Conservation (phyloP, 2,888 invertebrate genomes). For the Gryllus longicercus region DNA sequence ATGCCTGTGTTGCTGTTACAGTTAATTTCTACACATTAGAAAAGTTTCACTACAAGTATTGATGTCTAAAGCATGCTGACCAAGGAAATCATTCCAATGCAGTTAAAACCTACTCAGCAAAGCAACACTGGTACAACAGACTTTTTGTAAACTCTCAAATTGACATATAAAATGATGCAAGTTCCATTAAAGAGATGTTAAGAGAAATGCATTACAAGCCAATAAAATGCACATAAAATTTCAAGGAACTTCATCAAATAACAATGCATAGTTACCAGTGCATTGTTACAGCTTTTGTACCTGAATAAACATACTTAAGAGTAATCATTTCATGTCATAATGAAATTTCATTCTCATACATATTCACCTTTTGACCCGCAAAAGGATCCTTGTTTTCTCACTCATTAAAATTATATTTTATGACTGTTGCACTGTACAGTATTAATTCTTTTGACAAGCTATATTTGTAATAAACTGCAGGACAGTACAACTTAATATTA, state of each 20-base stretch:
- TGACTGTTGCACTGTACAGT: not conserved
- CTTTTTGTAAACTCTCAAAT: not conserved
- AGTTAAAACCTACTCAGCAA: conserved; percentile 1
- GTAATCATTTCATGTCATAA: not conserved
- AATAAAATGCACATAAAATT: conserved; percentile 3
- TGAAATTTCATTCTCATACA: not conserved
- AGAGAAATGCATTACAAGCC: not conserved
- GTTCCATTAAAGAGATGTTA: not conserved
- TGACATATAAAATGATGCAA: not conserved
- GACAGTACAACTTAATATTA: not conserved
- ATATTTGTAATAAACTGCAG: not conserved
- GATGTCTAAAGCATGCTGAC: not conserved
- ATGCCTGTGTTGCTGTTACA: not conserved
- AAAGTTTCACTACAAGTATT: not conserved
- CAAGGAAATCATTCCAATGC: not conserved
- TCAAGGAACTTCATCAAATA: not conserved
- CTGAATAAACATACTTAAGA: conserved; percentile 1
- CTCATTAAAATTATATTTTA: conserved; percentile 10
- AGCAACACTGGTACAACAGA: not conserved
- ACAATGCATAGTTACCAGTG: not conserved
- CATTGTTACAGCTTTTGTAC: not conserved
- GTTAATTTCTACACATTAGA: not conserved
- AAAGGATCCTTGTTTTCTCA: not conserved
- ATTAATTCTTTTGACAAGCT: not conserved
- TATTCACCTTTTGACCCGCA: not conserved